Conservation (phyloP, 2,113 vertebrate species). For the Puntigrus tetrazona region DNA sequence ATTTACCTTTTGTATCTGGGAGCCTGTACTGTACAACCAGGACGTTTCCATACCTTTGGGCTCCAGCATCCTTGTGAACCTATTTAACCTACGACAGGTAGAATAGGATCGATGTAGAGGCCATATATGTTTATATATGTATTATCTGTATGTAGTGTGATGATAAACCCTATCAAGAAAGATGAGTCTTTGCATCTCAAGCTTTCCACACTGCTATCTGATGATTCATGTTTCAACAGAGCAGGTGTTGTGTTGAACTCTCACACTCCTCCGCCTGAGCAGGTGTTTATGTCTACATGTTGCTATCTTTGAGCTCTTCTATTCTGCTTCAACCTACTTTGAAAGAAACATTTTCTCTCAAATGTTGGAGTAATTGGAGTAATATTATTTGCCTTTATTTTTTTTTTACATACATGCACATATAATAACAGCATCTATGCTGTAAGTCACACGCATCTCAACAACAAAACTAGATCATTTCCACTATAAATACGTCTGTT, state of each 20-base stretch:
- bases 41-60: neutral
- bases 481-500: no score
- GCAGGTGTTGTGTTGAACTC: constrained; percentile 35
- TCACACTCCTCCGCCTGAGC: constrained; percentile 39
- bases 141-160: neutral
- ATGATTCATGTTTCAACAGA: constrained; percentile 39
- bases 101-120: neutral
- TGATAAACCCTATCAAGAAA: neutral
- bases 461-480: no score
- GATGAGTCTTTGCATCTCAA: neutral
- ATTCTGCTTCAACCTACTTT: neutral
- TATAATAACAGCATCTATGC: no score
- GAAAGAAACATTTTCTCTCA: neutral
- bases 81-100: neutral
- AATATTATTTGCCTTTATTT: no score
- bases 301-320: constrained; percentile 29
- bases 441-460: no score
- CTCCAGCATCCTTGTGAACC: neutral
- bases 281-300: constrained; percentile 36
- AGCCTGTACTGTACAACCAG: neutral
- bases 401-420: no score
- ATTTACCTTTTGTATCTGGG: no score
- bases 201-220: constrained; percentile 21
- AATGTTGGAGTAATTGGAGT: no score
- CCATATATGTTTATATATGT: neutral